Evolutionary conservation across 2,797 vertebrate genomes (phyloP).

Genomic region (Enteromius treurensis): DNA sequence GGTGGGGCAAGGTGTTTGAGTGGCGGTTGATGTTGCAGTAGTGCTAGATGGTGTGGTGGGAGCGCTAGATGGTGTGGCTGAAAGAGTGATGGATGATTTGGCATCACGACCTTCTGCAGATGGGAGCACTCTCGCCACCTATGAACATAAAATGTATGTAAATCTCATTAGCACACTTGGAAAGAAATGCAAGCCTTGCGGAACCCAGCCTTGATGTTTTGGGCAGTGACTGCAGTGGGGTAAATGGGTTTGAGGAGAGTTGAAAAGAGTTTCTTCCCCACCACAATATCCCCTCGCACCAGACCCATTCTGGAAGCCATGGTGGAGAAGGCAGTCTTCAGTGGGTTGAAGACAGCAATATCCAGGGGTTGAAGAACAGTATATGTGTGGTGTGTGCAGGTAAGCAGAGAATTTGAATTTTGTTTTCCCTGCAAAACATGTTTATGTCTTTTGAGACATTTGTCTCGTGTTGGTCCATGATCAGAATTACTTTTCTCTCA

Average conservation of each 20-base stretch:
- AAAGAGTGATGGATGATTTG: no score
- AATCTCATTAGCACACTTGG: no score
- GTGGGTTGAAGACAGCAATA: neutral
- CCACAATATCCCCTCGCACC: neutral
- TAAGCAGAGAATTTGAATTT: neutral
- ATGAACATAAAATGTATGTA: no score
- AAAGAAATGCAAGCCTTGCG: no score
- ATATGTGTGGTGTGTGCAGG: neutral
- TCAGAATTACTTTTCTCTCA: neutral
- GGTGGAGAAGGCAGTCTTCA: neutral
- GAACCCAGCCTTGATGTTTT: neutral
- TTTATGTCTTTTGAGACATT: neutral
- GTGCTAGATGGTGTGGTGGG: no score
- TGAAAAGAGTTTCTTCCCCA: slow-evolving; percentile 8
- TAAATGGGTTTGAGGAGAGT: neutral
- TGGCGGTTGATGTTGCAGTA: no score
- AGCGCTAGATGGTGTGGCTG: no score
- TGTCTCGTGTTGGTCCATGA: slow-evolving; percentile 17
- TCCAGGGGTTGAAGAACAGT: neutral
- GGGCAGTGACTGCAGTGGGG: neutral
- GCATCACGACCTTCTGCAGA: no score
- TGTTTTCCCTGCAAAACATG: neutral
- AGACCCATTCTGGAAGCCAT: slow-evolving; percentile 4
- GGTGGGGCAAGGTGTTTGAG: no score
- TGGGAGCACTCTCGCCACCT: no score